A percentile compares a stretch with the other conserved stretches of the same genome.
These are phyloP conservation scores for Epinotia demarniana DNA, from an alignment of 2,888 invertebrate species.

Conservation along the genomic window DNA sequence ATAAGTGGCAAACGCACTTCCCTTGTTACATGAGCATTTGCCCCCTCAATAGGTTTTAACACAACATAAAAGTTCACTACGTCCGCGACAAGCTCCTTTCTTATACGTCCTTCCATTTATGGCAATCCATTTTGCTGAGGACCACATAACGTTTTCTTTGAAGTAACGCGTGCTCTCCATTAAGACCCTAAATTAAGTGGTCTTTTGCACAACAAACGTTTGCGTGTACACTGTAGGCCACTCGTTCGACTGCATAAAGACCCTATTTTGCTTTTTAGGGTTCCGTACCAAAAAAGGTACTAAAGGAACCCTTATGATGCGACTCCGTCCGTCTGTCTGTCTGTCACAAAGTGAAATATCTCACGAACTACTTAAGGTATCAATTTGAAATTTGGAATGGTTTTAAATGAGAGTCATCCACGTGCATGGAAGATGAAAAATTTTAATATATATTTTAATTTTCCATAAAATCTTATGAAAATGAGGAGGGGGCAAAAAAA, in stretches of 20 bases:
- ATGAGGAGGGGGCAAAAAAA: too few species aligned
- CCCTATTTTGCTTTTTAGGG: conserved; percentile 37
- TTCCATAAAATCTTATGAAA: too few species aligned
- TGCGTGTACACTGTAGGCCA: conserved; percentile 45
- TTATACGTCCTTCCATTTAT: conserved; percentile 49
- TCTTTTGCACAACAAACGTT: conserved; percentile 49
- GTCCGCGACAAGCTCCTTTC: conserved; percentile 47
- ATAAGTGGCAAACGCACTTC: neutral
- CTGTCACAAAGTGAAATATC: too few species aligned
- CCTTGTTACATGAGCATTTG: neutral
- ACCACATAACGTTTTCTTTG: conserved; percentile 52
- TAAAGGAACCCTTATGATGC: too few species aligned
- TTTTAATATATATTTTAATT: too few species aligned
- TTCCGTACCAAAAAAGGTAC: too few species aligned
- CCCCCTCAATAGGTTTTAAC: conserved; percentile 12
- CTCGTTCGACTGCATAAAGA: conserved; percentile 42
- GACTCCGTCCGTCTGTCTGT: too few species aligned
- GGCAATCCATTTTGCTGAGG: conserved; percentile 51
- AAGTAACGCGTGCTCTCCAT: conserved; percentile 53
- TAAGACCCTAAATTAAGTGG: conserved; percentile 58
- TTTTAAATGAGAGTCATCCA: too few species aligned
- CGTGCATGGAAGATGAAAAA: too few species aligned
- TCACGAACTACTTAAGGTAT: too few species aligned
- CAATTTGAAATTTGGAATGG: too few species aligned
- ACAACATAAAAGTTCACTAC: conserved; percentile 29